Conservation (phyloP, 2,888 invertebrate genomes). For the Xanthorhoe spadicearia region DNA sequence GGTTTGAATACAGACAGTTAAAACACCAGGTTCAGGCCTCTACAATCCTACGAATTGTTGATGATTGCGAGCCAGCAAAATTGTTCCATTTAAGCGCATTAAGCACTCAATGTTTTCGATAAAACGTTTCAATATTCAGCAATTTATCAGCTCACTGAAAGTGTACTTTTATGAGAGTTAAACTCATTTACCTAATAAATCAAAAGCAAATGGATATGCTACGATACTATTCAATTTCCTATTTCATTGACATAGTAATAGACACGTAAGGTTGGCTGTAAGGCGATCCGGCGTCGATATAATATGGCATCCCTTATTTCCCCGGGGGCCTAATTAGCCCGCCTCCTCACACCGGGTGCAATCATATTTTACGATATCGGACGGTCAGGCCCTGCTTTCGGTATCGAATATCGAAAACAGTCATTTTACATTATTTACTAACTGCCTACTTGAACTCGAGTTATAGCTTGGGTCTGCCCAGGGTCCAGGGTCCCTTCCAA, state of each 20-base stretch:
- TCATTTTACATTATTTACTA: neutral
- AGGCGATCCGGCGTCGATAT: conserved; percentile 12
- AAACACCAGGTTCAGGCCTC: neutral
- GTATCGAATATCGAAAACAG: conserved; percentile 11
- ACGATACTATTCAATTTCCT: neutral
- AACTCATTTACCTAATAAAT: too few species aligned
- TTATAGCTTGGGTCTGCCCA: neutral
- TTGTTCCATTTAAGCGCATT: neutral
- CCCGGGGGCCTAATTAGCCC: conserved; percentile 23
- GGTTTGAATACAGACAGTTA: neutral
- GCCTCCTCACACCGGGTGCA: conserved; percentile 15
- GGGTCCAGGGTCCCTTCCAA: neutral
- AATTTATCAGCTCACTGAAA: too few species aligned
- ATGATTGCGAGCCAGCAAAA: too few species aligned
- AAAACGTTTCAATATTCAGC: too few species aligned
- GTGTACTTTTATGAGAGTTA: too few species aligned
- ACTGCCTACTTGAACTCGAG: neutral
- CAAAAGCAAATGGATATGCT: neutral
- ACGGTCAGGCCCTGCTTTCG: neutral
- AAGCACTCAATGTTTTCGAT: neutral
- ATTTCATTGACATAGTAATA: conserved; percentile 12
- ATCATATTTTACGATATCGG: conserved; percentile 19
- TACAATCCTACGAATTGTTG: neutral
- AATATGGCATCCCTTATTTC: conserved; percentile 21
- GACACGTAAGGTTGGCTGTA: neutral